Evolutionary conservation across 2,888 invertebrate genomes (phyloP).

Genomic region (Frankliniella intonsa): DNA sequence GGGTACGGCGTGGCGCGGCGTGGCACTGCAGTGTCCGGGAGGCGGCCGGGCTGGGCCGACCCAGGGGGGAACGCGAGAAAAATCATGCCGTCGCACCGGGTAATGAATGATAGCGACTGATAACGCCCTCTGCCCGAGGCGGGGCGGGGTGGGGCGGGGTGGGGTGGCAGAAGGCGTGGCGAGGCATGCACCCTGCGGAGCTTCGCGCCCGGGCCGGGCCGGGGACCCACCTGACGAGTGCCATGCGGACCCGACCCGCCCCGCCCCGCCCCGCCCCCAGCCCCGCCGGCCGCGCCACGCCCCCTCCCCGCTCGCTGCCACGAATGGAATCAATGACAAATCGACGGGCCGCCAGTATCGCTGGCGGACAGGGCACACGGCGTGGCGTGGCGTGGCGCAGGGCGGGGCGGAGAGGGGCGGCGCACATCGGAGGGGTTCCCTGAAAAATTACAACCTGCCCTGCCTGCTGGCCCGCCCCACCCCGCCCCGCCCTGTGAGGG

Average conservation of each 20-base stretch:
- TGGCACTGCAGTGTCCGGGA: not conserved
- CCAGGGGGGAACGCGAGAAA: not conserved
- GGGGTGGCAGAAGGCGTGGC: too few relatives aligned
- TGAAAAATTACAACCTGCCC: constrained; percentile 6
- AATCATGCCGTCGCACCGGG: not conserved
- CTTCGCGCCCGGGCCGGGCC: too few relatives aligned
- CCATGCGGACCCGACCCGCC: too few relatives aligned
- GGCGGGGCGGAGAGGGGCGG: not conserved
- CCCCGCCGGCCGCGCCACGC: too few relatives aligned
- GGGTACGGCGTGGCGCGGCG: not conserved
- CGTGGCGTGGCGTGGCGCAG: not conserved
- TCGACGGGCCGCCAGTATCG: not conserved
- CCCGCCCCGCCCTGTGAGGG: too few relatives aligned
- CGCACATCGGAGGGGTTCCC: not conserved
- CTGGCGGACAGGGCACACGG: not conserved
- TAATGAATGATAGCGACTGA: not conserved
- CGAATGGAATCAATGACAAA: constrained; percentile 13
- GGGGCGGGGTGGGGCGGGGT: too few relatives aligned
- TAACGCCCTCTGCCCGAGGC: not conserved
- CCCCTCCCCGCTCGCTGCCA: too few relatives aligned
- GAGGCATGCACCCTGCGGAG: too few relatives aligned
- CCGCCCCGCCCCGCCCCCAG: too few relatives aligned
- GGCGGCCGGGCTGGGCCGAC: not conserved
- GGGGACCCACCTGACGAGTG: too few relatives aligned
- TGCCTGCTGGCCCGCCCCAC: not conserved